phyloP scores from a whole-genome alignment of 2,113 vertebrate species.

The Chiloscyllium plagiosum region DNA sequence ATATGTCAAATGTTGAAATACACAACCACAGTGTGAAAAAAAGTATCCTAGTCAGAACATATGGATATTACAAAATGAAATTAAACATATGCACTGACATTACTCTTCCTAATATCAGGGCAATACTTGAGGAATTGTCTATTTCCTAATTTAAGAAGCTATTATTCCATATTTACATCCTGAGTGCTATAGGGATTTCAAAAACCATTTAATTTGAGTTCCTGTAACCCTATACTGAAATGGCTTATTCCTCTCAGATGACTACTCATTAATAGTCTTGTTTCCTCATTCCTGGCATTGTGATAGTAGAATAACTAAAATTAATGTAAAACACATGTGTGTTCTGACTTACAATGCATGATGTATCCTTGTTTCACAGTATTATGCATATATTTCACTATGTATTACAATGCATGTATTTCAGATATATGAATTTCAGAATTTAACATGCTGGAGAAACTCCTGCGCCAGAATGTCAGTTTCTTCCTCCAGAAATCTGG shows the following conservation, averaged over 20 bases:
- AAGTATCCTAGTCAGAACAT: neutral
- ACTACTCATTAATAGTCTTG: constrained; percentile 20
- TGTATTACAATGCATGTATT: constrained; percentile 1
- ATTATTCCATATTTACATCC: constrained; percentile 34
- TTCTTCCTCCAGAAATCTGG: neutral
- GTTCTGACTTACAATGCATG: neutral
- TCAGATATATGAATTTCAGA: constrained; percentile 11
- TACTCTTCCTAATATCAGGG: constrained; percentile 5
- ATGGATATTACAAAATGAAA: neutral
- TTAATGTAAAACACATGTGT: neutral
- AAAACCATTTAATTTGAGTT: constrained; percentile 17
- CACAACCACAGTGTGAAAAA: neutral
- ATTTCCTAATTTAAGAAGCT: constrained; percentile 31
- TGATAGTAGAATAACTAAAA: neutral
- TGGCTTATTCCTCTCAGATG: constrained; percentile 14
- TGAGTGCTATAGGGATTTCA: constrained; percentile 32
- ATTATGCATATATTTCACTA: neutral
- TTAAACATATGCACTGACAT: neutral
- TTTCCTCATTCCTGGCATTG: constrained; percentile 6
- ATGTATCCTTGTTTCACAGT: neutral
- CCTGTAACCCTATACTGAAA: constrained; percentile 6
- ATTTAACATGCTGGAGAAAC: neutral
- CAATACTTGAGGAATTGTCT: constrained; percentile 12
- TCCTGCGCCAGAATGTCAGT: neutral
- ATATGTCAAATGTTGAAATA: constrained; percentile 27